Percentiles rank a stretch among this genome's conserved stretches.
These are phyloP conservation scores for Corynorhinus townsendii DNA, from an alignment of 2,113 vertebrate genomes.

Conservation along the genomic window DNA sequence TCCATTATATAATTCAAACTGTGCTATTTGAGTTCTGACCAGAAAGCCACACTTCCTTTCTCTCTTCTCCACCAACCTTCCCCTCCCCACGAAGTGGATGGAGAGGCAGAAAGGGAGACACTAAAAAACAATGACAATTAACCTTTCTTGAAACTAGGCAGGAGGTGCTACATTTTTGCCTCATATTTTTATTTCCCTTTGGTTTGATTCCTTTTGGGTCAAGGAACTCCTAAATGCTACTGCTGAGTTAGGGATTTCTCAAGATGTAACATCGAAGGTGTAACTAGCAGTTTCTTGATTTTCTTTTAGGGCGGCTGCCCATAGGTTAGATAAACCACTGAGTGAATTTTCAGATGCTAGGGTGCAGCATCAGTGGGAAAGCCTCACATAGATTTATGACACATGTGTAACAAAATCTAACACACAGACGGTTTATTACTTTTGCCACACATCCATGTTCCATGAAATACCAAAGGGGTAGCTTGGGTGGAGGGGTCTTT, in stretches of 20 bases:
- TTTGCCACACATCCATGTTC: background rate
- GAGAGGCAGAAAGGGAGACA: background rate
- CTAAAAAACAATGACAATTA: background rate
- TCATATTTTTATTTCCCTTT: background rate
- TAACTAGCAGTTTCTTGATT: background rate
- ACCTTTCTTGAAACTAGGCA: background rate
- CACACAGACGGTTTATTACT: background rate
- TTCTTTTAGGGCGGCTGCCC: background rate
- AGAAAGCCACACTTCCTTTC: background rate
- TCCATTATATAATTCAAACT: slow-evolving; percentile 76
- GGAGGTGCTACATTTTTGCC: background rate
- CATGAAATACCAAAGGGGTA: background rate
- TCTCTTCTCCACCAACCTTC: background rate
- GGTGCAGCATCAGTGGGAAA: background rate
- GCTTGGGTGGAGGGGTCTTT: background rate
- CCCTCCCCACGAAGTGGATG: background rate
- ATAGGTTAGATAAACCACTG: background rate
- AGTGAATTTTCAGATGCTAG: background rate
- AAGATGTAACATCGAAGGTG: background rate
- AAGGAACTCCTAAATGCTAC: background rate
- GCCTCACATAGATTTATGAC: background rate
- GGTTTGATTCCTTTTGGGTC: background rate
- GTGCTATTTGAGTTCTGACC: slow-evolving; percentile 27
- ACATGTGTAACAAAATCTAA: background rate
- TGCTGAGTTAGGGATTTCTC: background rate